These are phyloP conservation scores for Telenomus remus DNA, from an alignment of 1,140 invertebrate species.

Conservation along the genomic window DNA sequence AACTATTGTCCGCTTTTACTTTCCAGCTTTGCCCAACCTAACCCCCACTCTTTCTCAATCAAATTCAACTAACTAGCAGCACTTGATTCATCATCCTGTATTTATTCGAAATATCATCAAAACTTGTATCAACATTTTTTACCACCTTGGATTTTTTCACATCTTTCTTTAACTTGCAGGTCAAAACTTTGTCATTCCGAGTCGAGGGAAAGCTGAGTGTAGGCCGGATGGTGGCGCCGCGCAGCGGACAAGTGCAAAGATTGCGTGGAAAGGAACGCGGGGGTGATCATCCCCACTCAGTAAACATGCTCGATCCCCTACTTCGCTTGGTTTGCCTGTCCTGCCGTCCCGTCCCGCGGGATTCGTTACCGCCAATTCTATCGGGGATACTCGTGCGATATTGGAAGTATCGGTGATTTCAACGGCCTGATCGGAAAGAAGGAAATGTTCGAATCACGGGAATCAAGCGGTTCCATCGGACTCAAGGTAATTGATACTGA, in stretches of 20 bases:
- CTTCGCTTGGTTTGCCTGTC: conserved; percentile 43
- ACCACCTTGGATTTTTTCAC: too few species aligned
- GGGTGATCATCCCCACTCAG: conserved; percentile 68
- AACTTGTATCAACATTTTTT: too few species aligned
- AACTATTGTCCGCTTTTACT: conserved; percentile 65
- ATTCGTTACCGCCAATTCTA: conserved; percentile 57
- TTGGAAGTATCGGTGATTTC: conserved; percentile 77
- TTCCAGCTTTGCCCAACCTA: conserved; percentile 11
- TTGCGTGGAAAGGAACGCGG: conserved; percentile 63
- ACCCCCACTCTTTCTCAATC: not conserved
- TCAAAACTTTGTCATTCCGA: conserved; percentile 64
- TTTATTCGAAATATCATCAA: not conserved
- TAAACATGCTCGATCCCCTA: conserved; percentile 47
- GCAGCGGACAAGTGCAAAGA: conserved; percentile 41
- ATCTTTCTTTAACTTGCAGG: conserved; percentile 17
- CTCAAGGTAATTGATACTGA: conserved; percentile 13
- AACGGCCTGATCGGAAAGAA: conserved; percentile 75
- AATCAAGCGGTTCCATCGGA: not conserved
- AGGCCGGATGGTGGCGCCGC: conserved; percentile 71
- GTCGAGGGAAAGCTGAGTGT: conserved; percentile 57
- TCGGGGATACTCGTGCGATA: conserved; percentile 66
- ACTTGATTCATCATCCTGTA: not conserved
- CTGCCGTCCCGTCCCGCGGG: conserved; percentile 58
- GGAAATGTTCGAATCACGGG: conserved; percentile 53
- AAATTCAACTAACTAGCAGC: not conserved